Conservation (phyloP, 92 coral and sea anemone genomes). For the Meandrina meandrites region DNA sequence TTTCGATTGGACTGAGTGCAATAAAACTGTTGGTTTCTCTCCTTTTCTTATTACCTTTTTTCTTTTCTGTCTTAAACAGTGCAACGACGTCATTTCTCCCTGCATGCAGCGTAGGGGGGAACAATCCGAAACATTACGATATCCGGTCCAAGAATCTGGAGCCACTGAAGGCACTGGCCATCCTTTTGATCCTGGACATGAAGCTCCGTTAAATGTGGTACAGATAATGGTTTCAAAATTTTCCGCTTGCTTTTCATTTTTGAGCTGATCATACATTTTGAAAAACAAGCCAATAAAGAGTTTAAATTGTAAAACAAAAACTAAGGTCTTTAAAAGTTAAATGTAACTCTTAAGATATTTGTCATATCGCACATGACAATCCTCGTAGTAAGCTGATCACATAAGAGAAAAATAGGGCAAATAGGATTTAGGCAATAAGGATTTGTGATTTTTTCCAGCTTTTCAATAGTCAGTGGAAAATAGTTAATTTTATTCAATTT, state of each 20-base stretch:
- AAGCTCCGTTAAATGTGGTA: not conserved
- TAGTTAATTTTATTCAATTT: no score
- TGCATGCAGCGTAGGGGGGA: conserved; percentile 2
- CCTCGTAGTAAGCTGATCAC: no score
- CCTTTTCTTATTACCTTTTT: not conserved
- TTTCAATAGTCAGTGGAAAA: no score
- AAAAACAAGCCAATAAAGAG: not conserved
- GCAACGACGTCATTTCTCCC: not conserved
- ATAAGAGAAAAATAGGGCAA: no score
- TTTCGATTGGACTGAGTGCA: not conserved
- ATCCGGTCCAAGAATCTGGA: conserved; percentile 1
- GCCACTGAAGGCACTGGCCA: not conserved
- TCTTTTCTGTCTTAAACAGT: not conserved
- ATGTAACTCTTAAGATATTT: not conserved
- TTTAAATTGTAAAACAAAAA: no score
- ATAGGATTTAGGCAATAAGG: no score
- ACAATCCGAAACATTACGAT: conserved; percentile 24
- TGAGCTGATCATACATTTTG: not conserved
- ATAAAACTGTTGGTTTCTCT: not conserved
- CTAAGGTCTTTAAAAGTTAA: not conserved
- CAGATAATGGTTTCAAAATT: not conserved
- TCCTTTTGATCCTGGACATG: not conserved
- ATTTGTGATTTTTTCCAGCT: no score
- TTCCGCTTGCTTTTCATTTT: not conserved
- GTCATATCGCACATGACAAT: no score